Evolutionary conservation across 35 echinoderm and acorn worm genomes (phyloP), one percentile per base, ranked within the genome.

Genomic region (Ophiothrix spiculata): DNA sequence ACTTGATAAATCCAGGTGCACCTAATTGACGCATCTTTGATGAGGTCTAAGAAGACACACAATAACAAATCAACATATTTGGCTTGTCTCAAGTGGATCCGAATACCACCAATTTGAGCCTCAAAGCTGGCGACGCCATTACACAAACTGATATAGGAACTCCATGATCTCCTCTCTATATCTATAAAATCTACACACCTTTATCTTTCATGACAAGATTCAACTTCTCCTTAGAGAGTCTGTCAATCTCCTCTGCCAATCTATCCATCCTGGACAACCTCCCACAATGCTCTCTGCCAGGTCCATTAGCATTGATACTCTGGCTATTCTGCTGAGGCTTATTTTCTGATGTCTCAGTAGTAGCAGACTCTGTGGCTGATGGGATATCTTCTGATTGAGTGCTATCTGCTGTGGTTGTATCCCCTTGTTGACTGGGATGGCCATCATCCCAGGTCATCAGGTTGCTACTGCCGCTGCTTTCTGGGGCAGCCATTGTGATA

Each of bases 121-220:
- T n/a, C n/a, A n/a, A n/a, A n/a, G n/a, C n/a, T n/a, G n/a, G n/a
- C n/a, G n/a, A n/a, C n/a, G n/a, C n/a, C n/a, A n/a, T n/a, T n/a
- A n/a, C n/a, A n/a, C n/a, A n/a, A n/a, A n/a, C n/a, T n/a, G n/a
- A n/a, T n/a, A n/a, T n/a, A n/a, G n/a, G n/a, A n/a, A n/a, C n/a
- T n/a, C n/a, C n/a, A n/a, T n/a, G n/a, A n/a, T n/a, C n/a, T n/a
- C n/a, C n/a, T n/a, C n/a, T n/a, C n/a, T n/a, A n/a, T n/a, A n/a
- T n/a, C n/a, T n/a, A n/a, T n/a, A n/a, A n/a, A n/a, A n/a, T n/a
- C n/a, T n/a, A 40, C 35, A 37, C 42, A 86, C 84, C 84, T 86
- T 86, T 86, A 37, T 86, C 91, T 83, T 88, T 88, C 91, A 93
- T 93, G 0, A 93, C 64, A 0, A 85, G 15, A 32, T 93, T 86